Evolutionary conservation across 2,113 vertebrate genomes (phyloP).

Genomic region (Mastomys coucha): DNA sequence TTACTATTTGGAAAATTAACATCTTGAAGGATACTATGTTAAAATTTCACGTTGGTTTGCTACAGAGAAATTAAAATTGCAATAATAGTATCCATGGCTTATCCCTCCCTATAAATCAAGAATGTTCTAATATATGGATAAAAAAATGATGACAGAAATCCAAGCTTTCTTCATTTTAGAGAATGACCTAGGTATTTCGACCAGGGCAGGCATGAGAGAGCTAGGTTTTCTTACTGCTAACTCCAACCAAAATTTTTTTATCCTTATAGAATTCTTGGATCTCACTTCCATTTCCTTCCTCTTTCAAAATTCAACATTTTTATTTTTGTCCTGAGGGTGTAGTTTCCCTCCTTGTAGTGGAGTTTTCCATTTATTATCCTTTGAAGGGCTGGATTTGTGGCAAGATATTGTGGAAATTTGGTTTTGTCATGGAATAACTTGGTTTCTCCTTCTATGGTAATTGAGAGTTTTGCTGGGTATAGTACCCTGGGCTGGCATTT

Average conservation of each 20-base stretch:
- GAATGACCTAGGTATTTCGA: background rate
- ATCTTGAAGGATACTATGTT: background rate
- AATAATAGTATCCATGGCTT: background rate
- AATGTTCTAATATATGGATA: background rate
- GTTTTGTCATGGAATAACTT: no score
- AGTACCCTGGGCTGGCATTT: no score
- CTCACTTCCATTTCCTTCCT: background rate
- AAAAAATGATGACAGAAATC: background rate
- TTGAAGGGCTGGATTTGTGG: no score
- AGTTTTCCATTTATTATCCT: no score
- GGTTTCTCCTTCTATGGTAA: no score
- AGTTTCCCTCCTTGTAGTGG: no score
- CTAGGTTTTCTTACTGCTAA: background rate
- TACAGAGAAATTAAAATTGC: background rate
- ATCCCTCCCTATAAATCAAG: background rate
- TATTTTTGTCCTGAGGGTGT: background rate
- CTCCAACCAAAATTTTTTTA: background rate
- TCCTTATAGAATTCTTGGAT: background rate
- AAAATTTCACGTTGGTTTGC: background rate
- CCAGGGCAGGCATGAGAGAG: background rate
- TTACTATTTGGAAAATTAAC: slow-evolving; percentile 23
- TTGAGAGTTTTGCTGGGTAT: no score
- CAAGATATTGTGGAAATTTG: no score
- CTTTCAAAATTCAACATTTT: background rate
- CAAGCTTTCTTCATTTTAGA: background rate